Evolutionary conservation across 2,797 vertebrate genomes (phyloP), one percentile per base, ranked within the genome.

Genomic region (Acrocephalus scirpaceus): DNA sequence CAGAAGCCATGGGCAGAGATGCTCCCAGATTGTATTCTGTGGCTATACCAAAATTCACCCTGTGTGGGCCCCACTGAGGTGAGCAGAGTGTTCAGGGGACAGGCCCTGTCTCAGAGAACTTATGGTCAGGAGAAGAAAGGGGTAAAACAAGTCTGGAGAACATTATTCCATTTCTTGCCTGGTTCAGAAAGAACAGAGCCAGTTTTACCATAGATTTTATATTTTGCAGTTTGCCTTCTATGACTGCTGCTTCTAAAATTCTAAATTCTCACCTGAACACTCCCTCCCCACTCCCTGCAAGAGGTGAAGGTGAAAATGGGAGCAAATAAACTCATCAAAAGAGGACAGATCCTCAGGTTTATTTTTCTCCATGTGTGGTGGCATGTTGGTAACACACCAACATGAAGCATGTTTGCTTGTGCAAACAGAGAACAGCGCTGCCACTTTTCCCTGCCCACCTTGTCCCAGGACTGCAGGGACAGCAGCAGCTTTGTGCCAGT

Each of bases 1-100:
- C 7, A 64, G 51, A 78, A 90, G 47, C 5, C 53, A 65, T 25
- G 13, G 16, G 25, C 21, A 65, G 26, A 70, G 83, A 70, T n/a
- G 47, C 32, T 47, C 42, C 25, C 23, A 50, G 67, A 38, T 2
- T 60, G 13, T 12, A 13, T 4, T 14, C 48, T 40, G 32, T 7
- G 18, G 56, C 15, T 32, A 2, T 2, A 11, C 13, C n/a, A 50
- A 69, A 71, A 54, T 40, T 75, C 61, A 26, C 9, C 3, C 32
- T 19, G 30, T 5, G 0, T 9, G 53, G 34, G 29, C 10, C 7
- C 15, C 12, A 1, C 21, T 11, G 21, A 40, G 14, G 15, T 14
- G 42, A 42, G 72, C 7, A 1, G 56, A 20, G 29, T 10, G 40
- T 18, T 89, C 58, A 67, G 34, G 3, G 25, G 61, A 22, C 26